Evolutionary conservation across 1,140 invertebrate genomes (phyloP).

Genomic region (Chironomus striatipennis): DNA sequence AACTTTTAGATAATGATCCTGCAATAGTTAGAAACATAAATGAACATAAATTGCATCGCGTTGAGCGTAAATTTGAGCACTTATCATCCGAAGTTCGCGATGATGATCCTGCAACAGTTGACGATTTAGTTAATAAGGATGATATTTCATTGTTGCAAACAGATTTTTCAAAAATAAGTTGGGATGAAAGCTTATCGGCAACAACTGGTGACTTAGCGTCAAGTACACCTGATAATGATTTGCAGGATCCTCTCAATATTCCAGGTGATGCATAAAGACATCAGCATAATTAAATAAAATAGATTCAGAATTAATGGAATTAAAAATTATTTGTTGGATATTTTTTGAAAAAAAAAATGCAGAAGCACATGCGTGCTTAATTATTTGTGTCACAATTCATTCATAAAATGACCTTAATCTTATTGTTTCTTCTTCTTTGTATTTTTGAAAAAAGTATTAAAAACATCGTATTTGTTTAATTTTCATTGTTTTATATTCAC

Average conservation of each 20-base stretch:
- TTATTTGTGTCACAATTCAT: neutral
- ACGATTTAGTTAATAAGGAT: constrained; percentile 34
- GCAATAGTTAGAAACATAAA: constrained; percentile 31
- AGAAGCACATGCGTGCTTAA: too few relatives aligned
- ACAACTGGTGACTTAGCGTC: constrained; percentile 38
- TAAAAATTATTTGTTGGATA: neutral
- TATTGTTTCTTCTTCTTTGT: neutral
- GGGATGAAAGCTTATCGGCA: constrained; percentile 39
- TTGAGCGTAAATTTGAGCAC: constrained; percentile 50
- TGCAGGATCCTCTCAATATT: constrained; percentile 34
- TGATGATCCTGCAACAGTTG: constrained; percentile 29
- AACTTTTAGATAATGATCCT: neutral
- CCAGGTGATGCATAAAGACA: constrained; percentile 31
- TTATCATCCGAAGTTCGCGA: constrained; percentile 43
- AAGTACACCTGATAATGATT: constrained; percentile 38
- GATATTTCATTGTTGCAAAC: constrained; percentile 37
- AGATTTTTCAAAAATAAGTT: constrained; percentile 40
- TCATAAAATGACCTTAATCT: neutral
- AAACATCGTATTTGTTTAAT: neutral
- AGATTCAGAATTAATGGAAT: neutral
- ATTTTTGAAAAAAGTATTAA: neutral
- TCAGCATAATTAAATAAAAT: constrained; percentile 20
- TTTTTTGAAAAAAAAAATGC: neutral
- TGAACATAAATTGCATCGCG: constrained; percentile 40
- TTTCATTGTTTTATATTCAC: too few relatives aligned